Percentiles rank a stretch among this genome's conserved stretches.
phyloP scores from a whole-genome alignment of 2,797 vertebrate genomes.

The Cercopithecus petaurista region DNA sequence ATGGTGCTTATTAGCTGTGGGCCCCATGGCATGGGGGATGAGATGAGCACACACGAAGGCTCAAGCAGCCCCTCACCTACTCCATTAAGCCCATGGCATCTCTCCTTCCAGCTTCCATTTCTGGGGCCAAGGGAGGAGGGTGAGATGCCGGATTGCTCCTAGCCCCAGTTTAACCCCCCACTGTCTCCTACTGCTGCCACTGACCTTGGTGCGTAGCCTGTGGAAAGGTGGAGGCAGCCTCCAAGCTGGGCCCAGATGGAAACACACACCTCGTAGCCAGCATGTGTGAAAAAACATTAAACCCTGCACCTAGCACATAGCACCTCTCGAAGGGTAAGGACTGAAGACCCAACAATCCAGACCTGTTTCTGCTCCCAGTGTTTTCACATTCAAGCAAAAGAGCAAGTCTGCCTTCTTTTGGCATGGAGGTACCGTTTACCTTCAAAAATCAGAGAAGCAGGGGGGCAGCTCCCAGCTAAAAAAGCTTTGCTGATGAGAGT shows the following conservation, averaged over 20 bases:
- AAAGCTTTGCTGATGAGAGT: conserved; percentile 50
- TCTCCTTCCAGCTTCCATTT: not conserved
- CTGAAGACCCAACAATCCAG: not conserved
- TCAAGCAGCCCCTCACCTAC: not conserved
- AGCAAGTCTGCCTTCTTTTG: not conserved
- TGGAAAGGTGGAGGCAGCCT: not conserved
- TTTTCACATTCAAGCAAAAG: not conserved
- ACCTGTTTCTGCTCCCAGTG: not conserved
- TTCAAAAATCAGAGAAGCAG: not conserved
- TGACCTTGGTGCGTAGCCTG: not conserved
- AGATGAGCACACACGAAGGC: fast-evolving
- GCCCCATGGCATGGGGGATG: no score
- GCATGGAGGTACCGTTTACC: not conserved
- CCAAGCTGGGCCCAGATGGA: not conserved
- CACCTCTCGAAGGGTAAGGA: not conserved
- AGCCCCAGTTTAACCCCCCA: not conserved
- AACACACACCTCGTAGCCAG: not conserved
- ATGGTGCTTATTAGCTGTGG: not conserved
- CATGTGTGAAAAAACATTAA: not conserved
- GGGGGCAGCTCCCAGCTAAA: not conserved
- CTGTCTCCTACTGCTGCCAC: no score
- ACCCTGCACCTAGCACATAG: fast-evolving
- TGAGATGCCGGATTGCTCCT: not conserved
- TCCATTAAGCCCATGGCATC: not conserved
- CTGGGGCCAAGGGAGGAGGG: not conserved